Conservation (phyloP, 2,888 invertebrate genomes). For the Dynastes hyllus region DNA sequence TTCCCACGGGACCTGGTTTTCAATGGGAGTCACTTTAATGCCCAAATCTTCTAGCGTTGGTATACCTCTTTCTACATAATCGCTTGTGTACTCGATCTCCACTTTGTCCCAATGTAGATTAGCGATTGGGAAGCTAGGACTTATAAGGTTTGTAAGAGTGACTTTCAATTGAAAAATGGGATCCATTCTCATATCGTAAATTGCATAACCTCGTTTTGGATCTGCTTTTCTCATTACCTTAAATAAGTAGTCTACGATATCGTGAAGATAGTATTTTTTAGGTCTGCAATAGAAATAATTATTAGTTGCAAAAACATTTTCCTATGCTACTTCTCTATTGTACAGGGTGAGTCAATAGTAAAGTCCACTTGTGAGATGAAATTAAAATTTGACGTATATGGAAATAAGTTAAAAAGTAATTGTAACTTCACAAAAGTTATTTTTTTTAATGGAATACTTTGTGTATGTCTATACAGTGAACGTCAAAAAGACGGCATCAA, state of each 20-base stretch:
- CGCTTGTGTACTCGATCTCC: conserved; percentile 87
- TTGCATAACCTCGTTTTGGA: conserved; percentile 79
- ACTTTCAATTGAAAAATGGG: conserved; percentile 81
- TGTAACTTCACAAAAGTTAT: no score
- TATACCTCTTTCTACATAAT: conserved; percentile 76
- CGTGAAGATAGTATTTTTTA: conserved; percentile 84
- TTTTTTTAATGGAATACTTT: no score
- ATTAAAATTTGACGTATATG: no score
- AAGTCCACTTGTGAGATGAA: no score
- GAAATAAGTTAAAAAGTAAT: no score
- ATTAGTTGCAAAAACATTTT: neutral
- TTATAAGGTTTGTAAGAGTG: conserved; percentile 75
- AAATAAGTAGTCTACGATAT: conserved; percentile 89
- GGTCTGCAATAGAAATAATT: conserved; percentile 71
- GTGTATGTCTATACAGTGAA: no score
- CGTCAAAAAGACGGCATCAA: no score
- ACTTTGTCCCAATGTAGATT: conserved; percentile 85
- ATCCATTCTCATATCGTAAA: conserved; percentile 83
- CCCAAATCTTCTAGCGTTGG: conserved; percentile 94
- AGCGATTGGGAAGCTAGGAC: conserved; percentile 80
- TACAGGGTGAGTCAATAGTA: no score
- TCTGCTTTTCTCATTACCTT: conserved; percentile 80
- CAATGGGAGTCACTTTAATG: conserved; percentile 83
- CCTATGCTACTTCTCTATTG: no score
- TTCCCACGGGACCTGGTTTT: conserved; percentile 88